Evolutionary conservation across 2,113 vertebrate species (phyloP).

Genomic region (Capra hircus): DNA sequence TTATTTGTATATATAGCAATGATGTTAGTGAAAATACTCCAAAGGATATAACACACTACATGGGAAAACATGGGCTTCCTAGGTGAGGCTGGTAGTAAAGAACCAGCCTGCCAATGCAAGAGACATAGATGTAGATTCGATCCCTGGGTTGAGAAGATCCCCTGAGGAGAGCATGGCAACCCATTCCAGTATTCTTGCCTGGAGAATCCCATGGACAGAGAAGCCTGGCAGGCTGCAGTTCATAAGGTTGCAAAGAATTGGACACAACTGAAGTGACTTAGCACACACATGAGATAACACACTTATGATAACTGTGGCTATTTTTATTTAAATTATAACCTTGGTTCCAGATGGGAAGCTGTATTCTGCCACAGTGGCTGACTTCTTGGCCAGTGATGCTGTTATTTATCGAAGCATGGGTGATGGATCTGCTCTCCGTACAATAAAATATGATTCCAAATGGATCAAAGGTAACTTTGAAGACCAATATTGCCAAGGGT

Average conservation of each 20-base stretch:
- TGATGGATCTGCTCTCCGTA: slow-evolving; percentile 95
- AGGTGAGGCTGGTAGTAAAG: not conserved
- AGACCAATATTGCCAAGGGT: not conserved
- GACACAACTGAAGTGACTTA: not conserved
- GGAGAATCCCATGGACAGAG: not conserved
- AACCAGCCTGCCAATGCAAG: not conserved
- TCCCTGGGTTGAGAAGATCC: not conserved
- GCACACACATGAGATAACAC: not conserved
- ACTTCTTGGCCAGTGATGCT: slow-evolving; percentile 98
- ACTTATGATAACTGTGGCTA: not conserved
- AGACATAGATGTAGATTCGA: not conserved
- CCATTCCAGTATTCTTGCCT: not conserved
- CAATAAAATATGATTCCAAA: slow-evolving; percentile 99
- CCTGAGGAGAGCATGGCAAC: not conserved
- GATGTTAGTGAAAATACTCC: not conserved
- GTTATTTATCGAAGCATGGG: slow-evolving; percentile 99
- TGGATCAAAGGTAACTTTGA: slow-evolving; percentile 96
- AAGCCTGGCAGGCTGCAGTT: not conserved
- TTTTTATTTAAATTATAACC: slow-evolving; percentile 33
- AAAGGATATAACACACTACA: not conserved
- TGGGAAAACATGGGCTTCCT: not conserved
- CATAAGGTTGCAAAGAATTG: not conserved
- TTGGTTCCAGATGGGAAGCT: slow-evolving; percentile 92
- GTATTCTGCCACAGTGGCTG: slow-evolving; percentile 97
- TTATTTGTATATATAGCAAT: not conserved